Evolutionary conservation across 2,113 vertebrate genomes (phyloP), one percentile per base, ranked within the genome.

Genomic region (Cricetomys ansorgei): DNA sequence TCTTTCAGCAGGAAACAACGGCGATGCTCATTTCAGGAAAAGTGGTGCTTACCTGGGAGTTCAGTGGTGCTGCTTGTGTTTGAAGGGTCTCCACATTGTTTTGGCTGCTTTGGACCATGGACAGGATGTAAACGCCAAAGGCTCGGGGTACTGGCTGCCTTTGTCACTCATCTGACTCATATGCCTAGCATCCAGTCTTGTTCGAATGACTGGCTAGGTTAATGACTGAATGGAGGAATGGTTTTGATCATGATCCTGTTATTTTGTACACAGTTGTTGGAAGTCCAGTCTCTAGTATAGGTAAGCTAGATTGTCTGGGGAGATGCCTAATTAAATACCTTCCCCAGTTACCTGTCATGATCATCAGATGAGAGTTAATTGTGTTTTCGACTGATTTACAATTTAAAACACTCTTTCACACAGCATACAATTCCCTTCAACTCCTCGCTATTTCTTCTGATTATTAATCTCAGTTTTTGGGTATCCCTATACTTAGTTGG

Each of bases 241-340:
- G 55, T 85, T 94, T 88, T 75, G 37, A 76, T 91, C 69, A 75
- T 72, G 53, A 23, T 57, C 27, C 29, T 7, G 27, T 80, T 50
- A 31, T 85, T 21, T 69, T 2, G 3, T 31, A 62, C 5, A 72
- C 6, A 80, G 31, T 23, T 70, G 13, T 81, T 53, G n/a, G 13
- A 23, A 67, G 29, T 88, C 27, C 27, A 76, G 0, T 94, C 50
- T 21, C 45, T 92, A 37, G 76, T 3, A 11, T 29, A 69, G n/a
- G 81, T 65, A 83, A 90, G 86, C n/a, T 43, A 88, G 87, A 62
- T 53, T 89, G 15, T 89, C 53, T 67, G 59, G 55, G 80, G 70
- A 65, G 12, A 89, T 80, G 29, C 62, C 62, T 93, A 77, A 53
- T 91, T 65, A 86, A 88, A n/a, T 79, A 48, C 75, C 57, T 96